Percentiles rank a stretch among this genome's conserved stretches.
phyloP scores from a whole-genome alignment of 2,797 vertebrate genomes.

The Taeniopygia guttata region DNA sequence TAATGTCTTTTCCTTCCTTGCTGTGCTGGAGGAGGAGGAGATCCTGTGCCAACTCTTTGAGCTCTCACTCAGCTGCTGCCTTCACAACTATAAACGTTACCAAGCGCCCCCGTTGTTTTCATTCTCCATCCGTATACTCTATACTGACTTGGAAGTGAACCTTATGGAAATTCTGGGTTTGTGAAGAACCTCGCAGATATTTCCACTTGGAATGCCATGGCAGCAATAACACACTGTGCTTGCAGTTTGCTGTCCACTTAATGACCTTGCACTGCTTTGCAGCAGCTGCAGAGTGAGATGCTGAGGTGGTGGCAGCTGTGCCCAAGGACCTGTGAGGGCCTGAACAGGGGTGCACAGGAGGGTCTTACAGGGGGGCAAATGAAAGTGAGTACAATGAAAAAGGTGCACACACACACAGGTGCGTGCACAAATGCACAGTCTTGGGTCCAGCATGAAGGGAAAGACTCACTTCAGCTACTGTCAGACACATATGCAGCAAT shows the following conservation, averaged over 20 bases:
- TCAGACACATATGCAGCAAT: not conserved
- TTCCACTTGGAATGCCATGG: slow-evolving; percentile 61
- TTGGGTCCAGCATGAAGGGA: not conserved
- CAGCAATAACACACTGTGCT: slow-evolving; percentile 17
- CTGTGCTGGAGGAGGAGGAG: slow-evolving; percentile 34
- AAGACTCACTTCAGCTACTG: not conserved
- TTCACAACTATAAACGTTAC: slow-evolving; percentile 48
- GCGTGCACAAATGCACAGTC: not conserved
- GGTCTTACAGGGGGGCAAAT: not conserved
- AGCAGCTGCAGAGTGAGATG: not conserved
- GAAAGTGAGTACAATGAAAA: not conserved
- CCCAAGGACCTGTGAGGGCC: not conserved
- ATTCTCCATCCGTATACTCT: slow-evolving; percentile 35
- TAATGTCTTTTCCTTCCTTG: slow-evolving; percentile 60
- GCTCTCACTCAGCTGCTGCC: slow-evolving; percentile 46
- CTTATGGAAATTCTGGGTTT: slow-evolving; percentile 56
- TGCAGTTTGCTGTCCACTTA: slow-evolving; percentile 24
- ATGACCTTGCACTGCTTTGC: slow-evolving; percentile 16
- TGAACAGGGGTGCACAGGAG: fast-evolving
- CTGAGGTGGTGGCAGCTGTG: not conserved
- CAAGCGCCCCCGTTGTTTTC: slow-evolving; percentile 54
- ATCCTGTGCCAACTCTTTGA: slow-evolving; percentile 51
- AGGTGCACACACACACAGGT: not conserved
- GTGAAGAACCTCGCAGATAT: slow-evolving; percentile 46
- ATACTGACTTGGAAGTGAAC: slow-evolving; percentile 41